These are phyloP conservation scores for Aeoliscus strigatus DNA, from an alignment of 2,797 vertebrate species.

Conservation along the genomic window DNA sequence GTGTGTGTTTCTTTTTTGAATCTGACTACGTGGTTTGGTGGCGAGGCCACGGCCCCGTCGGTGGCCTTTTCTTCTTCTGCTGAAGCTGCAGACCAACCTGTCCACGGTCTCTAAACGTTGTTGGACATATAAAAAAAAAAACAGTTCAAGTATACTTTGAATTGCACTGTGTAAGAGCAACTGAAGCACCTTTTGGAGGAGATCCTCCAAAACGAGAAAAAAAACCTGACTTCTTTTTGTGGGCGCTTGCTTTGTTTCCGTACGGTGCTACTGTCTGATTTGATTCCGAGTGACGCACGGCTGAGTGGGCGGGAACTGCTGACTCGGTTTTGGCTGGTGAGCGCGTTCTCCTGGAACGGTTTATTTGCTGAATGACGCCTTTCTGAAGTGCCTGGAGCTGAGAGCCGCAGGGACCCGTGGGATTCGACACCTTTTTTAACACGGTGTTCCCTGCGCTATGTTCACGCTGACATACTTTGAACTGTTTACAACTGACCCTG, in stretches of 20 bases:
- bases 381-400: slow-evolving; percentile 64
- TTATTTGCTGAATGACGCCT: slow-evolving; percentile 54
- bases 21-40: too few species aligned
- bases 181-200: slow-evolving; percentile 56
- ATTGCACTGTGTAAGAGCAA: slow-evolving; percentile 69
- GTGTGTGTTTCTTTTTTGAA: slow-evolving; percentile 13
- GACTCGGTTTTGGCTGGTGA: slow-evolving; percentile 49
- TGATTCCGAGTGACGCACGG: too few species aligned
- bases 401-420: slow-evolving; percentile 50
- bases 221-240: slow-evolving; percentile 45
- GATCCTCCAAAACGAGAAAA: slow-evolving; percentile 28
- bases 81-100: slow-evolving; percentile 58
- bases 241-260: slow-evolving; percentile 15
- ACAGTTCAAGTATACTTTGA: slow-evolving; percentile 45
- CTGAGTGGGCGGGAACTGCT: slow-evolving; percentile 49
- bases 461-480: too few species aligned
- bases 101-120: slow-evolving; percentile 62
- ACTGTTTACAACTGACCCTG: too few species aligned
- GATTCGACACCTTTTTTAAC: too few species aligned
- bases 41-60: too few species aligned
- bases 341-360: slow-evolving; percentile 35
- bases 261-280: slow-evolving; percentile 55
- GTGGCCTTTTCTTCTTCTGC: slow-evolving; percentile 61
- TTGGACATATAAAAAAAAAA: slow-evolving; percentile 41
- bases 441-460: too few species aligned